These are phyloP conservation scores for Rhineura floridana DNA, from an alignment of 2,113 vertebrate species.

Conservation along the genomic window DNA sequence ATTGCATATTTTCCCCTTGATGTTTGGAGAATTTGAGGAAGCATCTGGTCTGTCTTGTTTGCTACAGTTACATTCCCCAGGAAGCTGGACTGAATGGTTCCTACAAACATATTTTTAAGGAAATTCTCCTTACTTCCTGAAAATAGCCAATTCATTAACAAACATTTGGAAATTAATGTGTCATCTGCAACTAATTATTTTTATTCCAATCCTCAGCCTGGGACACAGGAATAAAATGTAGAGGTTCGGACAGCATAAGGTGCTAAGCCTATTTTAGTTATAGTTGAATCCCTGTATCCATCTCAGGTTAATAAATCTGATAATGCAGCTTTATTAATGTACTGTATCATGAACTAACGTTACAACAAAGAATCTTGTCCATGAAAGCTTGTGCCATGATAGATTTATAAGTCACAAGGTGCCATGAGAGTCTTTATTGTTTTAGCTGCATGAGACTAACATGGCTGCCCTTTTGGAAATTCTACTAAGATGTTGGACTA, in stretches of 20 bases:
- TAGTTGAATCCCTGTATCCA: slow-evolving; percentile 41
- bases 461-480: too few relatives aligned
- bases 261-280: slow-evolving; percentile 54
- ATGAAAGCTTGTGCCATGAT: too few relatives aligned
- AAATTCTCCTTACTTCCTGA: slow-evolving; percentile 32
- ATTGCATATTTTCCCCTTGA: neutral
- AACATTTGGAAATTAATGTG: neutral
- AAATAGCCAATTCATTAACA: slow-evolving; percentile 30
- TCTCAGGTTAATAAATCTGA: slow-evolving; percentile 12
- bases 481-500: too few relatives aligned
- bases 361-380: too few relatives aligned
- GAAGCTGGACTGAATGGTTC: slow-evolving; percentile 20
- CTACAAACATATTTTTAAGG: slow-evolving; percentile 3
- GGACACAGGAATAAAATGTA: neutral
- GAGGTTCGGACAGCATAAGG: neutral
- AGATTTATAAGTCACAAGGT: too few relatives aligned
- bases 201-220: slow-evolving; percentile 14
- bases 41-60: slow-evolving; percentile 51
- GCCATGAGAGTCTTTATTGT: too few relatives aligned
- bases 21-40: slow-evolving; percentile 39
- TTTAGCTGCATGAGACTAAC: too few relatives aligned
- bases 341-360: rapidly evolving
- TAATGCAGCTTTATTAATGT: slow-evolving; percentile 47
- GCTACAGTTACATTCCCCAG: slow-evolving; percentile 23
- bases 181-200: neutral